Evolutionary conservation across 2,888 invertebrate genomes (phyloP), one percentile per base, ranked within the genome.

Genomic region (Phytoseiulus persimilis): DNA sequence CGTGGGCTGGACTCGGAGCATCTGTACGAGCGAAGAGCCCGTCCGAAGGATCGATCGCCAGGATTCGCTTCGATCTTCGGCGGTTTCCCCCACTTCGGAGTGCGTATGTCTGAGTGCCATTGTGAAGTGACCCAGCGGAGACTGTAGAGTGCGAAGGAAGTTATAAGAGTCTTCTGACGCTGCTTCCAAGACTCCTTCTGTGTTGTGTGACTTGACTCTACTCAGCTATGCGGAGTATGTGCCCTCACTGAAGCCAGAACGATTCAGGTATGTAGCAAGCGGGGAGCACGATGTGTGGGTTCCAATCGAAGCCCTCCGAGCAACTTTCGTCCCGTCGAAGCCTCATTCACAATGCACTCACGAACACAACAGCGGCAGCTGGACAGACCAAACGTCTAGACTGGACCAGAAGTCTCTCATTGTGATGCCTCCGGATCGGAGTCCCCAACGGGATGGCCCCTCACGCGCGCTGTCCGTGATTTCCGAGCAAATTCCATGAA

Each of bases 191-290:
- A 28, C 65, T 6, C 65, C 65, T 65, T 18, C 65, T 65, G 65
- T 28, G 18, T 1, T 28, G 65, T 65, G 65, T 18, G 65, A 65
- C 65, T 65, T 18, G 9, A 6, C 18, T 65, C 65, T 23, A 65
- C 65, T 65, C 65, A 65, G 65, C 65, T 65, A 65, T 65, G 65
- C 65, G 65, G 65, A 65, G 65, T 65, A 65, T 65, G 65, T 65
- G 65, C 65, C 65, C 65, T 28, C 65, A 23, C 65, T 65, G 65
- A 65, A 65, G 65, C 65, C 28, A 28, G 18, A 65, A 23, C 65
- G 65, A 65, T 65, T 28, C 14, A 65, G 65, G 65, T 65, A 65
- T 65, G 65, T 65, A 65, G 28, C 65, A 14, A 28, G 11, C 18
- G 18, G 5, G 28, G 65, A 65, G 65, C 5, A 65, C 65, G 9